These are phyloP conservation scores for Chamaea fasciata DNA, from an alignment of 2,113 vertebrate species.

Conservation along the genomic window DNA sequence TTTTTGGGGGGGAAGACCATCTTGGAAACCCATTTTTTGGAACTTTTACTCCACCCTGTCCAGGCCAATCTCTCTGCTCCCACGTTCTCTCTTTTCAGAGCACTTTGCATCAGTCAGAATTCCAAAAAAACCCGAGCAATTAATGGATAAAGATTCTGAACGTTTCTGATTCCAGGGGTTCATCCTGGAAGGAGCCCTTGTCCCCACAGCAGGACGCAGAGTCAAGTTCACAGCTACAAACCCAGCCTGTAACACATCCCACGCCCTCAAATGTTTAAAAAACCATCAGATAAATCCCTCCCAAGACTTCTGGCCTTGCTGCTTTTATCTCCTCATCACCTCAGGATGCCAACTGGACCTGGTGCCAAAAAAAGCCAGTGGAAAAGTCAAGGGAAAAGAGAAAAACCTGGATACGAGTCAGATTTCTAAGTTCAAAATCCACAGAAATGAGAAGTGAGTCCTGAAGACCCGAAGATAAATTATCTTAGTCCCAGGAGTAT, in stretches of 20 bases:
- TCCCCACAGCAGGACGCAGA: background rate
- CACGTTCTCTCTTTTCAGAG: background rate
- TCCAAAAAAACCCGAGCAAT: background rate
- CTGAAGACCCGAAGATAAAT: background rate
- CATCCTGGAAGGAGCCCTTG: background rate
- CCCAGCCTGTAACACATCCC: background rate
- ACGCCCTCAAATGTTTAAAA: fast-evolving
- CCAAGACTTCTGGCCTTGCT: background rate
- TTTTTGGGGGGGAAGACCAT: background rate
- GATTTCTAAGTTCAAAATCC: background rate
- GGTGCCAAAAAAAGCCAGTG: background rate
- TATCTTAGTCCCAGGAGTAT: background rate
- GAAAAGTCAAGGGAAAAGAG: background rate
- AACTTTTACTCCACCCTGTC: background rate
- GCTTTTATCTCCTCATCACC: background rate
- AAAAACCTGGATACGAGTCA: background rate
- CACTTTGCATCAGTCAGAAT: background rate
- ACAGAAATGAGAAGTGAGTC: background rate
- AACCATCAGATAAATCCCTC: background rate
- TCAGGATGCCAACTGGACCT: background rate
- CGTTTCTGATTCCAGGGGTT: background rate
- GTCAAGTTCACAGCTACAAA: background rate
- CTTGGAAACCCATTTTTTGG: background rate
- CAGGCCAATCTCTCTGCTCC: background rate
- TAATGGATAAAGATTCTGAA: background rate